These are phyloP conservation scores for Aldabrachelys gigantea DNA, from an alignment of 2,113 vertebrate species.

Conservation along the genomic window DNA sequence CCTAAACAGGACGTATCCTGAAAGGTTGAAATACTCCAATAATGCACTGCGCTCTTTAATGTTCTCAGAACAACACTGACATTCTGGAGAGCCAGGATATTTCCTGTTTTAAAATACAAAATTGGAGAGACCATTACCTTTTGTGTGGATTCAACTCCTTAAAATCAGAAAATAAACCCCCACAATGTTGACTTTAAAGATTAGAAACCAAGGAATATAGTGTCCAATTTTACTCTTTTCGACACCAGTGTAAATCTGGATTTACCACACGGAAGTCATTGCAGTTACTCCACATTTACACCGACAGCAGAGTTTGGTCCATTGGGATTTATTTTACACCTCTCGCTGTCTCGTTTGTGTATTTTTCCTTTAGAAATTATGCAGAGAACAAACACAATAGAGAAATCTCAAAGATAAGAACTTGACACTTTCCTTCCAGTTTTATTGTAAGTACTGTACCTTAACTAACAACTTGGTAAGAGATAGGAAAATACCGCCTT, in stretches of 20 bases:
- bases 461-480: constrained; percentile 15
- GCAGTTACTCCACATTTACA: background rate
- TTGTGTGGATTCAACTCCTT: background rate
- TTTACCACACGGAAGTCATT: background rate
- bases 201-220: background rate
- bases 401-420: background rate
- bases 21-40: constrained; percentile 53
- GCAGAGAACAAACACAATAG: background rate
- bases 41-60: constrained; percentile 14
- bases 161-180: background rate
- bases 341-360: background rate
- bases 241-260: background rate
- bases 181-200: background rate
- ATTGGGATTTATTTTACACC: background rate
- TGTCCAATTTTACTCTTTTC: background rate
- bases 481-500: constrained; percentile 22
- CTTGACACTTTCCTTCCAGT: background rate
- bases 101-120: constrained; percentile 56
- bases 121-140: constrained; percentile 35
- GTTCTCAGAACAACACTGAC: constrained; percentile 23
- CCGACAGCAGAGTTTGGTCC: background rate
- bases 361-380: background rate
- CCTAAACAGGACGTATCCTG: constrained; percentile 68
- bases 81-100: constrained; percentile 23
- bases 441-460: constrained; percentile 15